Base-by-base conservation (phyloP, 2,888 invertebrate species). In the Idaea straminata region DNA sequence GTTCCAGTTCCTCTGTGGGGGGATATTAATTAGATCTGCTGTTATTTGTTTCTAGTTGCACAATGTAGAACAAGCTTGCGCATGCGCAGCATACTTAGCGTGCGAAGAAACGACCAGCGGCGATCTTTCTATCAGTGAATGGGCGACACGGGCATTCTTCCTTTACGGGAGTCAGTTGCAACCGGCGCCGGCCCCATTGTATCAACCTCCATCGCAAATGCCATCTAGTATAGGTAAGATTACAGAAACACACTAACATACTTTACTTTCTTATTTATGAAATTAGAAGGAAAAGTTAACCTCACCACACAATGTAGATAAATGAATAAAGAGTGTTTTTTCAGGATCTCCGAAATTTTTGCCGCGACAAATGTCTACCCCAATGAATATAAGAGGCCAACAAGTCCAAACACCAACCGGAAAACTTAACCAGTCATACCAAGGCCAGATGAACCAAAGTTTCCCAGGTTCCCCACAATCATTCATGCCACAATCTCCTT, bases 101-200 rank as follows among this genome's bases (percentile, higher is more conserved):
- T 98, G 98, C 67, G 95, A 96, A 64, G 94, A 91, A 61, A 71
- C 83, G 4, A 73, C 79, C 4, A 80, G 84, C 64, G 85, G 86
- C 57, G 93, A 93, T 74, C 78, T 84, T 47, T 95, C 97, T 69
- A 92, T 97, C 2, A 95, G 96, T 62, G 96, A 98, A 80, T 96
- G 97, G 96, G 98, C 99, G 0, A 96, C 97, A 0, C 95, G 97
- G 75, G 98, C 98, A 0, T 98, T 98, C 88, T 97, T 98, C 88
- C 89, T 98, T 71, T 98, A 97, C 82, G 99, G 99, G 35, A 97
- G 97, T 0, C 98, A 98, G 78, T 94, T 95, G 0, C 98, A 98
- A 78, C 94, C 95, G 0, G 77, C 86, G 5, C 86, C 84, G 0
- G 68, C 82, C 1, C 82, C 83, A 0, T 66, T 82, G 61, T 84